These are phyloP conservation scores for Frankliniella fusca DNA, from an alignment of 2,888 invertebrate species.

Conservation along the genomic window DNA sequence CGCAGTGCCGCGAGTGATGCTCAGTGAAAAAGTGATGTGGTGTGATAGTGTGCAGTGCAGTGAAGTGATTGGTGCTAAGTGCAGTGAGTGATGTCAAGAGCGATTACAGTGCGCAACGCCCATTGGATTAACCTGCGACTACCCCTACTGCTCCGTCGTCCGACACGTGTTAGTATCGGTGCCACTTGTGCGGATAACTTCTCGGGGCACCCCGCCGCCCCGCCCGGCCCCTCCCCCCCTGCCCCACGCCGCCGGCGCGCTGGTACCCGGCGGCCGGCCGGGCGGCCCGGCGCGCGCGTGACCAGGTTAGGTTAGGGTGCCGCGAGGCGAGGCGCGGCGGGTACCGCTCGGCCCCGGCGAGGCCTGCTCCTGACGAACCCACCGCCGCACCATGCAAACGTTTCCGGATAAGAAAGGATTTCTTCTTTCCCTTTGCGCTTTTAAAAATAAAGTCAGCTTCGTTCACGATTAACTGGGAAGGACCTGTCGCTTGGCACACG, in stretches of 20 bases:
- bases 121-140: constrained; percentile 8
- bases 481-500: no score
- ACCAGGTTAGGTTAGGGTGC: background rate
- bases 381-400: no score
- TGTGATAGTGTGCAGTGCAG: background rate
- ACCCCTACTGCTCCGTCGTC: constrained; percentile 1
- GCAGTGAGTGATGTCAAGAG: constrained; percentile 12
- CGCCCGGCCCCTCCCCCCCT: background rate
- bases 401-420: no score
- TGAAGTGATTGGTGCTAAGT: background rate
- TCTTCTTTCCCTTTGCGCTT: no score
- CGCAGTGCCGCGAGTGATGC: background rate
- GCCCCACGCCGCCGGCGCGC: background rate
- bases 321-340: no score
- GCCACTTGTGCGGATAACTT: background rate
- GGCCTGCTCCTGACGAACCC: background rate
- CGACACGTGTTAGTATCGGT: background rate
- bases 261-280: background rate
- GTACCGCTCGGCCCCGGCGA: background rate
- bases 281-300: background rate
- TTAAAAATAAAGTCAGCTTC: no score
- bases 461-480: no score
- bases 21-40: background rate
- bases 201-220: background rate
- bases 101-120: background rate